Evolutionary conservation across 2,888 invertebrate species (phyloP), one percentile per base, ranked within the genome.

Genomic region (Prosapia bicincta): DNA sequence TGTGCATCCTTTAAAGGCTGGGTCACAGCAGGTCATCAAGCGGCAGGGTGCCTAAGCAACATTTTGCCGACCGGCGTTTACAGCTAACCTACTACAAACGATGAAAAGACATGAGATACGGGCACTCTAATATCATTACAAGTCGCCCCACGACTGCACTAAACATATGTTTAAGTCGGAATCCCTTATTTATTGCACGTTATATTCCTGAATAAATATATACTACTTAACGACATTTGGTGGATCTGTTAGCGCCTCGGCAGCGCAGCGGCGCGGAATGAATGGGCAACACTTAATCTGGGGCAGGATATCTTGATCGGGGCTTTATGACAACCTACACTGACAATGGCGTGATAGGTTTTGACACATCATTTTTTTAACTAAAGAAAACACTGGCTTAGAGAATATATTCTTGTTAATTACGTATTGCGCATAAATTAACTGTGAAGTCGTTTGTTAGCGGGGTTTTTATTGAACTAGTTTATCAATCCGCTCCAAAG

Each of bases 141-240:
- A 26, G 67, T 26, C 26, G 67, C 67, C 26, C 26, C 26, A 26
- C n/a, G 26, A 67, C 26, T 67, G 26, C 26, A 26, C 67, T 26
- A 67, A 67, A 67, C 67, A 67, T 67, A 67, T 67, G 67, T 67
- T 67, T 67, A 26, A 67, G 67, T 67, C 67, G 67, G n/a, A 54
- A 54, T 54, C 54, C 20, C 9, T 54, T 54, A 54, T 54, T 54
- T 54, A 54, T 54, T 54, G 20, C 54, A 54, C 54, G n/a, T 54
- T 54, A 54, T 54, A 54, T 54, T 54, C 54, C 38, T 20, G 54
- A 20, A 54, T 54, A 54, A 54, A 54, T 54, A 54, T 54, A 54
- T 54, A 54, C 54, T 10, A 54, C 20, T 54, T 54, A 54, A 54
- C 54, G 54, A 54, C 54, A 54, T 54, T 54, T 20, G 13, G 54